phyloP scores from a whole-genome alignment of 2,113 vertebrate species.

The Pachyramphus minor region DNA sequence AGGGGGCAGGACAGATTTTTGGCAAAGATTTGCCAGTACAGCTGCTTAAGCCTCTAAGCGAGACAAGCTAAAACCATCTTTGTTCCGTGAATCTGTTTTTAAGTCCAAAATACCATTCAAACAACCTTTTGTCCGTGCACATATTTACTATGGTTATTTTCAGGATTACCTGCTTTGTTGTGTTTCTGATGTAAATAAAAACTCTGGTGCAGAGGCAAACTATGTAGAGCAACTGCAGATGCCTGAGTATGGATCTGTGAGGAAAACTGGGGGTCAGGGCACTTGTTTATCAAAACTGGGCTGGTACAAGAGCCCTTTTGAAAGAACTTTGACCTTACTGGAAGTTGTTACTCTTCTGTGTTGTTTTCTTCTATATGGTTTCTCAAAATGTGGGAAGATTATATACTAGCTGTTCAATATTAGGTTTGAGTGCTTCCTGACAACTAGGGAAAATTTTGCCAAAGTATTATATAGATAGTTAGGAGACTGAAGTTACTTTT shows the following conservation, averaged over 20 bases:
- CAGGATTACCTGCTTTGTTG: background rate
- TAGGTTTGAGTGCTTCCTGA: background rate
- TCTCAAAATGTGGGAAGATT: background rate
- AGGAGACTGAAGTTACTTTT: background rate
- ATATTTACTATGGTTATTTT: background rate
- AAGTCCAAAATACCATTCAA: background rate
- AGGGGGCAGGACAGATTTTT: background rate
- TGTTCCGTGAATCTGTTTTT: background rate
- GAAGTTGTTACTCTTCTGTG: background rate
- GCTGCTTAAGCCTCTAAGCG: background rate
- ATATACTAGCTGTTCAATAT: background rate
- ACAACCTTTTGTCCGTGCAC: background rate
- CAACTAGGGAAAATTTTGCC: background rate
- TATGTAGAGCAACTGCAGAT: fast-evolving
- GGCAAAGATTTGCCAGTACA: background rate
- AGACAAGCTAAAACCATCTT: background rate
- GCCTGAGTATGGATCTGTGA: background rate
- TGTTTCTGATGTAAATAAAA: background rate
- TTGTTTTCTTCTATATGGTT: background rate
- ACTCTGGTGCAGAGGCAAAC: background rate
- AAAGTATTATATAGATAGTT: background rate
- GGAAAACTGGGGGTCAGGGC: background rate
- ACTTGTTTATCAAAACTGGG: background rate
- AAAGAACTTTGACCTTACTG: background rate
- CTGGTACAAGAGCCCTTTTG: background rate